Base-by-base conservation (phyloP, 2,113 vertebrate genomes). In the Hypocryptadius cinnamomeus region DNA sequence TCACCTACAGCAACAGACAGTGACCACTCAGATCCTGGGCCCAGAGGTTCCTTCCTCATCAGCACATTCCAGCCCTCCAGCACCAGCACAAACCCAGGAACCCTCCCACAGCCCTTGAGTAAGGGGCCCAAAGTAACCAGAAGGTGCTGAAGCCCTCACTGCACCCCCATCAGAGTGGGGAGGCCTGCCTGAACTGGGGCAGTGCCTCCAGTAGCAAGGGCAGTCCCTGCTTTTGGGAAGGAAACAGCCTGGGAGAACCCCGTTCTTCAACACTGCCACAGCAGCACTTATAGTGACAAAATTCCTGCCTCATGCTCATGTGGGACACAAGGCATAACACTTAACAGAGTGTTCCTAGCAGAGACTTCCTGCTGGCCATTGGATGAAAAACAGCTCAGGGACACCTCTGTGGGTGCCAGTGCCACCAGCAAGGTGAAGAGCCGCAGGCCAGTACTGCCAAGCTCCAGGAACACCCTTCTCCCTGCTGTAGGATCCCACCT, bases 1-100 rank as follows among this genome's bases (percentile, higher is more conserved):
- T 99, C 79, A 99, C 98, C 98, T 98, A 69, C 6, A 91, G 37
- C 33, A 91, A 51, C 69, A 63, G 87, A 94, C 8, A 85, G 63
- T 2, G 8, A 82, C 24, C 16, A 60, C 35, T 74, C 39, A 79
- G 10, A 65, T 5, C 17, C 19, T 20, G n/a, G 28, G 23, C 42
- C n/a, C 48, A 53, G 44, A 59, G 10, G 18, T 20, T 13, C 59
- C 35, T 15, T 65, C 45, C 24, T 44, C 37, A 64, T 8, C 54
- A 20, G 39, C 54, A 71, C 23, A 76, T 12, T 31, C n/a, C 91
- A 76, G 23, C 19, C 35, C 35, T 47, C 11, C 47, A n/a, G 53
- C 42, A 81, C 22, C 33, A 63, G 28, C 22, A 56, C 1, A 1
- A 53, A 57, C 10, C 25, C 66, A 73, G 27, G 19, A 27, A 16